Evolutionary conservation across 2,113 vertebrate species (phyloP).

Genomic region (Oryzias woworae): DNA sequence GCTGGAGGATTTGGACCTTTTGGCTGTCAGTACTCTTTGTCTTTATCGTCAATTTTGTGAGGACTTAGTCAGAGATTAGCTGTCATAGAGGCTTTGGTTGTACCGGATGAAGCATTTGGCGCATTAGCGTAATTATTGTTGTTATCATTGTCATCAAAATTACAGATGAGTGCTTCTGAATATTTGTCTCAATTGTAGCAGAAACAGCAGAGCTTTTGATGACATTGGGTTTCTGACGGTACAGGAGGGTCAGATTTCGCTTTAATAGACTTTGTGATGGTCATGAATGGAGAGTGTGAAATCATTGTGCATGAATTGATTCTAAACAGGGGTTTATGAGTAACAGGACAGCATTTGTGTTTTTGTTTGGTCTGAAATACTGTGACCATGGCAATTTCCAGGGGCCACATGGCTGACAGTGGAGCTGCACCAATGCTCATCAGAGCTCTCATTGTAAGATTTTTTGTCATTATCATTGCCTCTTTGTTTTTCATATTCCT

Average conservation of each 20-base stretch:
- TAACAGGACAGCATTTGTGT: constrained; percentile 37
- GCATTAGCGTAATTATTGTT: no score
- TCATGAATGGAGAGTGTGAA: constrained; percentile 8
- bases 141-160: no score
- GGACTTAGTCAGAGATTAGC: no score
- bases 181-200: background rate
- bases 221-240: background rate
- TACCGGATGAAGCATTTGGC: no score
- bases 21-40: background rate
- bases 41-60: background rate
- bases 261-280: background rate
- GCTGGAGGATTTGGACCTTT: background rate
- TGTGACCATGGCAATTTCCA: constrained; percentile 34
- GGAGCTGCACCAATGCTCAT: constrained; percentile 22
- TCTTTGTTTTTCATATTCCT: background rate
- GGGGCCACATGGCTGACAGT: constrained; percentile 39
- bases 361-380: constrained; percentile 33
- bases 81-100: no score
- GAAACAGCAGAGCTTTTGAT: no score
- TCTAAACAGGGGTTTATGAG: constrained; percentile 38
- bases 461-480: background rate
- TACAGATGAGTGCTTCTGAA: background rate
- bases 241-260: background rate
- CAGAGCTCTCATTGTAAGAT: constrained; percentile 52
- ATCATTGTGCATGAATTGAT: constrained; percentile 25